phyloP scores from a whole-genome alignment of 1,140 invertebrate species.

The Camponotus pennsylvanicus region DNA sequence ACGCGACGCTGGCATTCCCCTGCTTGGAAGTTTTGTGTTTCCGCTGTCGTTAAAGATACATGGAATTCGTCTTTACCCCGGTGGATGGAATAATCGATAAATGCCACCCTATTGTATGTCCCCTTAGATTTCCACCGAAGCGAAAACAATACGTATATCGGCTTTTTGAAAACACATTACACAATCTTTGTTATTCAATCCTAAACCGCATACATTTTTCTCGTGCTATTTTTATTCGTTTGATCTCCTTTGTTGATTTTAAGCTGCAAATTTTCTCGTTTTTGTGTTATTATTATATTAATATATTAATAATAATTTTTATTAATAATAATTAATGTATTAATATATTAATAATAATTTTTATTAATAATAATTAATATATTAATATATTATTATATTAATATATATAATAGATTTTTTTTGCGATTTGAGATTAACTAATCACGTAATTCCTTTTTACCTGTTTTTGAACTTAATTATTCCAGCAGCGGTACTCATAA shows the following conservation, averaged over 20 bases:
- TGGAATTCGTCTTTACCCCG: constrained; percentile 67
- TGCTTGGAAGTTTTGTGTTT: constrained; percentile 65
- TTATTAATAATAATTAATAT: too few species aligned
- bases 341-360: too few species aligned
- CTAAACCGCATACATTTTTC: constrained; percentile 36
- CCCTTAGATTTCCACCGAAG: constrained; percentile 69
- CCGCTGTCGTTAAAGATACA: constrained; percentile 68
- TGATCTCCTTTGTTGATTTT: neutral
- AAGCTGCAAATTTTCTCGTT: neutral
- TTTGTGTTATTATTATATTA: neutral
- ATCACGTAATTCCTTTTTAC: constrained; percentile 1
- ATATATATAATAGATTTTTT: too few species aligned
- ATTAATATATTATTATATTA: too few species aligned
- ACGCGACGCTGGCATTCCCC: neutral
- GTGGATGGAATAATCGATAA: constrained; percentile 73
- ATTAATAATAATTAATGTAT: too few species aligned
- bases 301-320: too few species aligned
- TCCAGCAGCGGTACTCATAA: constrained; percentile 46
- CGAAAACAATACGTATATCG: constrained; percentile 69
- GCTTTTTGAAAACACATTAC: constrained; percentile 40
- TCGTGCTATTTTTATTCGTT: neutral
- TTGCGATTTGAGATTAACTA: neutral
- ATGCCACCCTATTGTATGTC: constrained; percentile 60
- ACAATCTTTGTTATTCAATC: constrained; percentile 44
- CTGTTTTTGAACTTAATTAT: constrained; percentile 53